Evolutionary conservation across 35 echinoderm and acorn worm species (phyloP).

Genomic region (Apostichopus japonicus): DNA sequence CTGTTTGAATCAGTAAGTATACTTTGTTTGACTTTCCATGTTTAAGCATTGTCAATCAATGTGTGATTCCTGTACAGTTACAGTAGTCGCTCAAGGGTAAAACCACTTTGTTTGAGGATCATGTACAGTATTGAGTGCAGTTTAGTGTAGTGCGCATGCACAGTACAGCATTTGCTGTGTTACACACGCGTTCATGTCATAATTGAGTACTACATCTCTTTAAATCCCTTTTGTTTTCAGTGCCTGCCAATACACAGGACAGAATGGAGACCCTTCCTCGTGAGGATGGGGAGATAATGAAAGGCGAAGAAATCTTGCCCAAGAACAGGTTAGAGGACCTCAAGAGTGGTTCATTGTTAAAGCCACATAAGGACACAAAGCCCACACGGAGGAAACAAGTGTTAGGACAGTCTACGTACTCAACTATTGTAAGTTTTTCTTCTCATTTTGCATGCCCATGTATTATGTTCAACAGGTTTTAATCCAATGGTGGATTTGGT

Average conservation of each 20-base stretch:
- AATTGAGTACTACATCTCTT: neutral
- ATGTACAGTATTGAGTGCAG: neutral
- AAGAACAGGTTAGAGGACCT: conserved; percentile 22
- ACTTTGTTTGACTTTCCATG: too few relatives aligned
- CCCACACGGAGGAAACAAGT: conserved; percentile 4
- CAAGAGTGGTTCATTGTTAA: neutral
- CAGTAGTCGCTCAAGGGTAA: too few relatives aligned
- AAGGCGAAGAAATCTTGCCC: conserved; percentile 4
- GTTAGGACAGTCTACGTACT: neutral
- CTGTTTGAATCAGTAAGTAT: too few relatives aligned
- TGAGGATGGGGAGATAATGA: neutral
- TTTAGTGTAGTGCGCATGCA: neutral
- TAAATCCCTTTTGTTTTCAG: neutral
- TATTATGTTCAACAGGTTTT: too few relatives aligned
- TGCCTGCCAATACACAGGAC: neutral
- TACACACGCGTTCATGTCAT: neutral
- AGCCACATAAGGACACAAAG: conserved; percentile 7
- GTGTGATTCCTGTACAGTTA: too few relatives aligned
- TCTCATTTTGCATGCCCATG: neutral
- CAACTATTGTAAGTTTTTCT: neutral
- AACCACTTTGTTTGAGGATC: too few relatives aligned
- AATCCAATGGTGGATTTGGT: too few relatives aligned
- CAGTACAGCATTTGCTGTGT: neutral
- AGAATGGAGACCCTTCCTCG: neutral
- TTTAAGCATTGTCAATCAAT: too few relatives aligned